A percentile compares a stretch with the other conserved stretches of the same genome.
These are phyloP conservation scores for Hyposoter didymator DNA, from an alignment of 2,888 invertebrate genomes.

Conservation along the genomic window DNA sequence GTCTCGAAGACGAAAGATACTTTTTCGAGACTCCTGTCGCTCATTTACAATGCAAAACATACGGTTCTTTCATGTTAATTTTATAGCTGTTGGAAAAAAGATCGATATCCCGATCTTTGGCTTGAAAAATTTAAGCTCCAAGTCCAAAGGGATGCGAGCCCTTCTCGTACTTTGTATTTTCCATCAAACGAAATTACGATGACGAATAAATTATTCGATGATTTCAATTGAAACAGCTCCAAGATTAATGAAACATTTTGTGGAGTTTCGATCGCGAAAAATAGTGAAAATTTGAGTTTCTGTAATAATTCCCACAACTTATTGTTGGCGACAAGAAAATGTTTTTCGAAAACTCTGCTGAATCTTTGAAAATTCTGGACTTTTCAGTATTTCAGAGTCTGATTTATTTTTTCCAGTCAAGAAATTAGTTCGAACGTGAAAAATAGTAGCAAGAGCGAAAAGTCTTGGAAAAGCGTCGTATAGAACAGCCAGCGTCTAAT, in stretches of 20 bases:
- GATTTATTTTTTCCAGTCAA: slow-evolving; percentile 50
- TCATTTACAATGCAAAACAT: slow-evolving; percentile 46
- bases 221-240: neutral
- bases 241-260: neutral
- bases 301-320: neutral
- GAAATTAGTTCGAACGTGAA: neutral
- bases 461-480: neutral
- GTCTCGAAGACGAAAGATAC: neutral
- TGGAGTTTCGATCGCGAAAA: neutral
- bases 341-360: neutral
- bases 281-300: neutral
- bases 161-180: neutral
- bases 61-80: slow-evolving; percentile 45
- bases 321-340: neutral
- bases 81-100: slow-evolving; percentile 36
- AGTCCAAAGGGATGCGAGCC: neutral
- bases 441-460: neutral
- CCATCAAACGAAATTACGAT: neutral
- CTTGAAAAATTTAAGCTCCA: slow-evolving; percentile 8
- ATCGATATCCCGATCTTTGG: slow-evolving; percentile 33
- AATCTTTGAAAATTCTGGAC: neutral
- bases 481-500: neutral
- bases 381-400: neutral
- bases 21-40: neutral
- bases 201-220: neutral